These are phyloP conservation scores for Lepilemur ruficaudatus DNA, from an alignment of 2,797 vertebrate species.

Conservation along the genomic window DNA sequence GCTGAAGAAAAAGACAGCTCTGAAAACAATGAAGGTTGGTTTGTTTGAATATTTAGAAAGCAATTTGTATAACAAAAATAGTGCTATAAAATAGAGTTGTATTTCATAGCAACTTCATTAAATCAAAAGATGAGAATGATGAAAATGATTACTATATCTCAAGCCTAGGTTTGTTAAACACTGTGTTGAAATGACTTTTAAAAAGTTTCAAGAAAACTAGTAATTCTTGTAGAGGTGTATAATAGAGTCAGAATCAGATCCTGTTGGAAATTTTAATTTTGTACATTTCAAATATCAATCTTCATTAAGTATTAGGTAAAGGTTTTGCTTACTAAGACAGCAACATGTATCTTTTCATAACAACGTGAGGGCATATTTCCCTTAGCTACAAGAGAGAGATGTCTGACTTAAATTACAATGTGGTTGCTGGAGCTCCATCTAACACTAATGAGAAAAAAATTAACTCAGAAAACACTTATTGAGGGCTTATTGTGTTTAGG, in stretches of 20 bases:
- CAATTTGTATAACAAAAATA: background rate
- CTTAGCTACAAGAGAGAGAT: background rate
- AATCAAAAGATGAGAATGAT: constrained; percentile 33
- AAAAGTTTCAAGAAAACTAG: constrained; percentile 27
- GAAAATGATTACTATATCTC: background rate
- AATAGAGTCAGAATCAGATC: background rate
- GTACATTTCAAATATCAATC: background rate
- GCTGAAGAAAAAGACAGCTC: background rate
- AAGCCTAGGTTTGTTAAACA: background rate
- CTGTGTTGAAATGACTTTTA: background rate
- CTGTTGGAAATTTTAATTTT: background rate
- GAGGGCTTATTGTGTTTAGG: constrained; percentile 25
- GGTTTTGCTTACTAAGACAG: background rate
- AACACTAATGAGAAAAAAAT: constrained; percentile 46
- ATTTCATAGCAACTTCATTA: background rate
- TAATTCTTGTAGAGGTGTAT: background rate
- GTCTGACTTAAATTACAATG: background rate
- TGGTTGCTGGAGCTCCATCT: constrained; percentile 22
- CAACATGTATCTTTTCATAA: background rate
- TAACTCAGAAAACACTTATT: constrained; percentile 49
- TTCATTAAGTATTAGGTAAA: background rate
- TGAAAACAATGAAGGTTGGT: background rate
- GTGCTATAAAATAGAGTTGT: background rate
- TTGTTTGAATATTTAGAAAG: background rate
- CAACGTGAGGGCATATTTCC: background rate